Percentiles rank a stretch among this genome's conserved stretches.
These are phyloP conservation scores for Eretmochelys imbricata DNA, from an alignment of 2,113 vertebrate species.

Conservation along the genomic window DNA sequence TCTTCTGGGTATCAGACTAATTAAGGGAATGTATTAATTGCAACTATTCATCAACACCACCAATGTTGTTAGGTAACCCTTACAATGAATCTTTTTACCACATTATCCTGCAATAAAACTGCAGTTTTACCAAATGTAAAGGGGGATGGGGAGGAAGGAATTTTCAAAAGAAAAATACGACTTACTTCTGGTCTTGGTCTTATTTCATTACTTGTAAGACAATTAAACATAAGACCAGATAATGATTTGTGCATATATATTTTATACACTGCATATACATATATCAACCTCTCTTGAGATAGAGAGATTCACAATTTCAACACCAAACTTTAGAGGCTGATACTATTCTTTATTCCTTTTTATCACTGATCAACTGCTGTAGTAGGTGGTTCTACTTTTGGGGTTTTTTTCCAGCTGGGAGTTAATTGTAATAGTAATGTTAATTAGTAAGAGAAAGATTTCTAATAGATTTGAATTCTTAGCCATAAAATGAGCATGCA, in stretches of 20 bases:
- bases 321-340: background rate
- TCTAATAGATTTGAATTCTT: constrained; percentile 45
- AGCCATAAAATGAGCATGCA: constrained; percentile 26
- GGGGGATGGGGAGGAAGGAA: background rate
- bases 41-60: constrained; percentile 88
- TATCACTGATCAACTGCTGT: background rate
- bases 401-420: background rate
- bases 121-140: constrained; percentile 70
- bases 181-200: constrained; percentile 10
- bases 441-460: constrained; percentile 47
- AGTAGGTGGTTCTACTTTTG: background rate
- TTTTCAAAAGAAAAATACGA: background rate
- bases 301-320: background rate
- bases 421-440: constrained; percentile 17
- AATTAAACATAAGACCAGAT: background rate
- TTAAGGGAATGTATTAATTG: constrained; percentile 89
- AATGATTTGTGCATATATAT: background rate
- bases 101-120: constrained; percentile 79
- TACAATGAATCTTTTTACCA: constrained; percentile 81
- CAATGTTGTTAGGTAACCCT: constrained; percentile 82
- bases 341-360: background rate
- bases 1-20: constrained; percentile 88
- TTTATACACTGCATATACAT: background rate
- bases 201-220: background rate
- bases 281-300: background rate